Conservation (phyloP, 92 coral and sea anemone species). For the Scolanthus callimorphus region DNA sequence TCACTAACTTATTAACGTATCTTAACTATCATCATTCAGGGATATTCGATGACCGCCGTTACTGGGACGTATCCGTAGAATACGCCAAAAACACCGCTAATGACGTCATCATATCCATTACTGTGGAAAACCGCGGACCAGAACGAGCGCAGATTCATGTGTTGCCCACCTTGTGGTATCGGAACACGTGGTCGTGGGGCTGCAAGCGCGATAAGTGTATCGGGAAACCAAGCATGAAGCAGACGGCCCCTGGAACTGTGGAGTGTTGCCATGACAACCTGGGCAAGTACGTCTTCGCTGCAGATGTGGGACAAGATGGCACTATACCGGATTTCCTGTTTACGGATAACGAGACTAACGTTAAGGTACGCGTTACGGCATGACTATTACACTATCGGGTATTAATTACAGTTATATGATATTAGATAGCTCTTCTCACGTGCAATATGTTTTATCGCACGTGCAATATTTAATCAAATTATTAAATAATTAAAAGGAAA, state of each 20-base stretch:
- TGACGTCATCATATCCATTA: conserved; percentile 82
- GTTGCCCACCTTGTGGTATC: conserved; percentile 88
- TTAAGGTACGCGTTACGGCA: too few relatives aligned
- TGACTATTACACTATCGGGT: too few relatives aligned
- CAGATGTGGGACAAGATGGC: conserved; percentile 77
- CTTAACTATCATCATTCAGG: conserved; percentile 51
- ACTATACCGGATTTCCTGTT: conserved; percentile 72
- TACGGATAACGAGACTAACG: conserved; percentile 94
- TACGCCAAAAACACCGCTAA: conserved; percentile 93
- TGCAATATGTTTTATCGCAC: too few relatives aligned
- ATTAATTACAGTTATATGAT: too few relatives aligned
- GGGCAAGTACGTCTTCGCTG: conserved; percentile 67
- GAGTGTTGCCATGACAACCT: conserved; percentile 83
- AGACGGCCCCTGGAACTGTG: conserved; percentile 69
- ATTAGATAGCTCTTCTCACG: too few relatives aligned
- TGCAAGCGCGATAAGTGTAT: conserved; percentile 90
- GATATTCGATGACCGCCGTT: conserved; percentile 68
- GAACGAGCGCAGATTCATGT: conserved; percentile 84
- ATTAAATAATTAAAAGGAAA: too few relatives aligned
- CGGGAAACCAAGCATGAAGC: conserved; percentile 66
- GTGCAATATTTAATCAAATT: too few relatives aligned
- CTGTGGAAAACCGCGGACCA: conserved; percentile 92
- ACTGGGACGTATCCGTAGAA: conserved; percentile 92
- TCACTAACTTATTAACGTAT: too few relatives aligned
- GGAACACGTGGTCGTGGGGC: conserved; percentile 99